Evolutionary conservation across 2,888 invertebrate genomes (phyloP), one percentile per base, ranked within the genome.

Genomic region (Rhamphomyia laevipes): DNA sequence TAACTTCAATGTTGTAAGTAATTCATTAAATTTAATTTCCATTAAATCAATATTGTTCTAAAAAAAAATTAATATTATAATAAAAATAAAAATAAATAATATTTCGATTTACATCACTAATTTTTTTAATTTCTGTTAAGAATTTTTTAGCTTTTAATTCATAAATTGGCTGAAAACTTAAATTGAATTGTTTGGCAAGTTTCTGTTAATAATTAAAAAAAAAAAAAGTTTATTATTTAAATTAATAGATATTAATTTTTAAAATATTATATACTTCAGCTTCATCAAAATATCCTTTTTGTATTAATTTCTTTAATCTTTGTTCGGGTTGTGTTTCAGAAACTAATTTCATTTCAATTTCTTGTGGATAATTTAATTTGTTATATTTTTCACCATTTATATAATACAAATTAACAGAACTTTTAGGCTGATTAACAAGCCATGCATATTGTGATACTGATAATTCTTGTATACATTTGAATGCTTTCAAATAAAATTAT

Each of bases 311-410:
- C 31, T 65, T 65, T 7, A 68, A 61, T 4, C 70, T 62, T 55
- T 71, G 64, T 42, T 59, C 60, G 2, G 71, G 71, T 55, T 68
- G 63, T 1, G 68, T 67, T 58, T 71, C 71, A 0, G 65, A 64
- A 0, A 71, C 63, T 27, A 64, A 55, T 55, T 65, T 62, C 64
- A 71, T 65, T 60, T 67, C 65, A 48, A 71, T 63, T 50, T 61
- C 60, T 15, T 63, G 58, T 1, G 67, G 64, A 4, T 63, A 45
- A 21, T 57, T 55, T 3, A 54, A 47, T 1, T 44, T 47, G 47
- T 61, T 61, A 1, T 48, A 30, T 15, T 60, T 51, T 31, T 60
- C 59, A 1, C 64, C 60, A 4, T 59, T 58, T 42, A 71, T 51
- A 51, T 67, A 71, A 48, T 70, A 71, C 13, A 71, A 57, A 57